A percentile compares a stretch with the other conserved stretches of the same genome.
phyloP scores from a whole-genome alignment of 2,113 vertebrate genomes.

The Polypterus bichir region DNA sequence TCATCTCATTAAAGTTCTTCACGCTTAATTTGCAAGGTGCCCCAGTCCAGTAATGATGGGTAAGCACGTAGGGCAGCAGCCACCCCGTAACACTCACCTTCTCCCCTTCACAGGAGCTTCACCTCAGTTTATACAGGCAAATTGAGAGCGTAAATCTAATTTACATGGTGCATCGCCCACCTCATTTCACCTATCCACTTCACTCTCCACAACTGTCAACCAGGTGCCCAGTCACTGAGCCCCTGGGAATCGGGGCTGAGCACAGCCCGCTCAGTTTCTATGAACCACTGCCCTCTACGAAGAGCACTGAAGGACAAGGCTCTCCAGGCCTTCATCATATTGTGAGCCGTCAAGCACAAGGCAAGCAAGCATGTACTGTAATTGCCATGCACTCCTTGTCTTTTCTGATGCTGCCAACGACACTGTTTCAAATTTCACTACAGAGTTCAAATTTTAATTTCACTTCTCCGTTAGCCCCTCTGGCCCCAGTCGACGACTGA shows the following conservation, averaged over 20 bases:
- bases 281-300: not conserved
- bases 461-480: too few relatives aligned
- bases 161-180: slow-evolving; percentile 2
- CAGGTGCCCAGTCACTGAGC: not conserved
- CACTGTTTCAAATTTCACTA: too few relatives aligned
- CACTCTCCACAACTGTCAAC: slow-evolving; percentile 12
- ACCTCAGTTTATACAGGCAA: slow-evolving; percentile 3
- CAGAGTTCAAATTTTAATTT: too few relatives aligned
- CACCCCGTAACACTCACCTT: not conserved
- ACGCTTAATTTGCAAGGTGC: not conserved
- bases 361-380: too few relatives aligned
- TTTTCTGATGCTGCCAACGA: too few relatives aligned
- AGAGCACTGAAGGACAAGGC: too few relatives aligned
- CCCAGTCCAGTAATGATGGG: not conserved
- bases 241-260: not conserved
- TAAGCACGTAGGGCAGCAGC: not conserved
- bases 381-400: too few relatives aligned
- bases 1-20: not conserved
- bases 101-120: not conserved
- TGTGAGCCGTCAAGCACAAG: too few relatives aligned
- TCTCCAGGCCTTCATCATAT: too few relatives aligned
- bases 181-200: slow-evolving; percentile 14
- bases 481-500: too few relatives aligned
- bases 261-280: not conserved
- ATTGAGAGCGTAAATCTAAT: slow-evolving; percentile 6